Evolutionary conservation across 2,113 vertebrate species (phyloP).

Genomic region (Poicephalus gulielmi): DNA sequence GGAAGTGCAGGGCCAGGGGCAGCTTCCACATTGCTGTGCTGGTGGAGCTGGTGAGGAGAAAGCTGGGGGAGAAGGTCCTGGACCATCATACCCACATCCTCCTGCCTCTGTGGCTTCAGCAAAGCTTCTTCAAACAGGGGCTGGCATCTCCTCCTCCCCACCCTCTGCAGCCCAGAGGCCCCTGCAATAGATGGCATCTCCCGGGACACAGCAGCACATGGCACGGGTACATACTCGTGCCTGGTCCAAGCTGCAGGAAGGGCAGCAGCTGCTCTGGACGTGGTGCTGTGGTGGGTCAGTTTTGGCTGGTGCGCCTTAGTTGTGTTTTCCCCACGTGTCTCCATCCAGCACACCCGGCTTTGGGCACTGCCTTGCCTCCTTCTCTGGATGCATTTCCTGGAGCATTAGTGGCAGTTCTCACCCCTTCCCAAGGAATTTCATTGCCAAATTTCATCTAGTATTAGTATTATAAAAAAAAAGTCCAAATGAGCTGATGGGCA

Average conservation of each 20-base stretch:
- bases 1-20: neutral
- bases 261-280: neutral
- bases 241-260: neutral
- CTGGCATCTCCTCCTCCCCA: neutral
- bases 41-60: neutral
- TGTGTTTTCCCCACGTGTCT: rapidly evolving
- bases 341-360: neutral
- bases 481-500: neutral
- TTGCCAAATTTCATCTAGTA: neutral
- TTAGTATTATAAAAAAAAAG: neutral
- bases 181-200: neutral
- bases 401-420: neutral
- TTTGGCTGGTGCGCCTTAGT: neutral
- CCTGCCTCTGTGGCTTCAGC: neutral
- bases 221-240: neutral
- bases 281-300: neutral
- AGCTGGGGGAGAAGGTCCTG: neutral
- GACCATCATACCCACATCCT: rapidly evolving
- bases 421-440: neutral
- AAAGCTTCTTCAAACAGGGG: neutral
- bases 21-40: neutral
- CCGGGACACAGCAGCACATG: rapidly evolving
- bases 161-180: neutral
- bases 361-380: neutral
- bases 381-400: conserved; percentile 11